These are phyloP conservation scores for Sminthurinus aureus DNA, from an alignment of 2,888 invertebrate species.

Conservation along the genomic window DNA sequence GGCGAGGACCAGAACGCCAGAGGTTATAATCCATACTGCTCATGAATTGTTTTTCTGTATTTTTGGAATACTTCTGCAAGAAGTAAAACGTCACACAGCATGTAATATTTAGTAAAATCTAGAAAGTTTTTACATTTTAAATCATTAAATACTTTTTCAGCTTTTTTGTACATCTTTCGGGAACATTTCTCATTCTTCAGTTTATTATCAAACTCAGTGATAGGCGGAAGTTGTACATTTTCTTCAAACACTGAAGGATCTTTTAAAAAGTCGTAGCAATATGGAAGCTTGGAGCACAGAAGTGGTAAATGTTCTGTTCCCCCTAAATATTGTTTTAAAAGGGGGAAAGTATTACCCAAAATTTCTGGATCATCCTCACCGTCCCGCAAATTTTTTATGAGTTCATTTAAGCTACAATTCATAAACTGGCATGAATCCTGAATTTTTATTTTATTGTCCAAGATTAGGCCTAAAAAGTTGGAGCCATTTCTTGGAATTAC, in stretches of 20 bases:
- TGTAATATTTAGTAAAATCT: background rate
- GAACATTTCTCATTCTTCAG: background rate
- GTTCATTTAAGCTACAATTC: background rate
- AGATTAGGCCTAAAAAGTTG: background rate
- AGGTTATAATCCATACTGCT: background rate
- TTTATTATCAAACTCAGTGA: background rate
- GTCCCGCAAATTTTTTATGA: background rate
- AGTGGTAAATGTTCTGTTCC: background rate
- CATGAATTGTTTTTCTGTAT: background rate
- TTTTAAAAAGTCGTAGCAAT: background rate
- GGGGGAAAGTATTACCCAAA: background rate
- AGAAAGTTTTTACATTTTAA: background rate
- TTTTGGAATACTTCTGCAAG: background rate
- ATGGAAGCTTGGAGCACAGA: background rate
- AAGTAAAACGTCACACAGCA: background rate
- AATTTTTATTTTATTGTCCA: background rate
- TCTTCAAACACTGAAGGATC: background rate
- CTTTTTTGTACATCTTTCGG: background rate
- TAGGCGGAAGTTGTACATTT: background rate
- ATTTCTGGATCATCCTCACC: background rate
- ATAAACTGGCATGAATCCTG: background rate
- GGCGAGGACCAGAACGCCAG: background rate
- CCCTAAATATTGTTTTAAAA: background rate
- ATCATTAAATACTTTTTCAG: background rate
- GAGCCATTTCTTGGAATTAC: background rate